Conservation (phyloP, 2,797 vertebrate species). For the Cetoscarus ocellatus region DNA sequence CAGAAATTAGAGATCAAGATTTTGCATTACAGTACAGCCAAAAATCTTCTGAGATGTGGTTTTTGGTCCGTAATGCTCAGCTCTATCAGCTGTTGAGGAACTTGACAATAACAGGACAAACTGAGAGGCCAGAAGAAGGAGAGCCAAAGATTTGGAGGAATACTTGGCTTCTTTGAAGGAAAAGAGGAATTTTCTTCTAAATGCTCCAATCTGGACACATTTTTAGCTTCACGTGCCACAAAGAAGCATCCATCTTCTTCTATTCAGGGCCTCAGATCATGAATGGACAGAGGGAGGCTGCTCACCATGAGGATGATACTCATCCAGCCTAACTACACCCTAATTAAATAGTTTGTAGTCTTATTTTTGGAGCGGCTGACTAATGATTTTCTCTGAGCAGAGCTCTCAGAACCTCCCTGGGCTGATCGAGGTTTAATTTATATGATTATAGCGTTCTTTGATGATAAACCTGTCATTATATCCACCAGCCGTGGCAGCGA, state of each 20-base stretch:
- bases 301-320: conserved; percentile 38
- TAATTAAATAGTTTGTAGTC: conserved; percentile 60
- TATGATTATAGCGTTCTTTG: conserved; percentile 67
- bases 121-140: conserved; percentile 11
- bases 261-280: conserved; percentile 50
- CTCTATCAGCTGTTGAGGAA: background rate
- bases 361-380: conserved; percentile 73
- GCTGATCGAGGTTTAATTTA: conserved; percentile 55
- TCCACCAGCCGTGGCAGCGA: conserved; percentile 24
- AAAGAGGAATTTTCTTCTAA: background rate
- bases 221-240: conserved; percentile 44
- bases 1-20: too few species aligned
- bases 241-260: conserved; percentile 27
- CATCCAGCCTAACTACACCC: conserved; percentile 63
- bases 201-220: conserved; percentile 37
- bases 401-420: conserved; percentile 41
- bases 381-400: conserved; percentile 58
- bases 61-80: too few species aligned
- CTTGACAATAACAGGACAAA: conserved; percentile 47
- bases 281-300: conserved; percentile 35
- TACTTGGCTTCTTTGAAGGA: conserved; percentile 23
- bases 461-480: conserved; percentile 51
- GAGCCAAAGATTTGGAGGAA: conserved; percentile 1
- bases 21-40: too few species aligned
- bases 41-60: too few species aligned